Conservation (phyloP, 1,140 invertebrate species). For the Drosophila lacteicornis region DNA sequence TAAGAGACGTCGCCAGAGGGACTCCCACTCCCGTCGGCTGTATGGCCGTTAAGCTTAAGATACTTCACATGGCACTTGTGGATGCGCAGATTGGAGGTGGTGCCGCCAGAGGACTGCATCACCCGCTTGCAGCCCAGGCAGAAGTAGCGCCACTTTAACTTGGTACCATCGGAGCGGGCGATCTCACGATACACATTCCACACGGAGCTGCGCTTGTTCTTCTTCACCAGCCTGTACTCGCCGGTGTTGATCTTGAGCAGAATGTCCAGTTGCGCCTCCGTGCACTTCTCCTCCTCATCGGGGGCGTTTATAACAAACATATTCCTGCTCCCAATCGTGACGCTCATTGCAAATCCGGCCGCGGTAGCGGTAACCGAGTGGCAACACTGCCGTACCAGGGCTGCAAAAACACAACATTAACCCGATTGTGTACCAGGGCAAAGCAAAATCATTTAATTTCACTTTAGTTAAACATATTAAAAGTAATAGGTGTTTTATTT, state of each 20-base stretch:
- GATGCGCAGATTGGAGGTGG: conserved; percentile 68
- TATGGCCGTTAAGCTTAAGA: conserved; percentile 44
- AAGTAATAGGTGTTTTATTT: too few relatives aligned
- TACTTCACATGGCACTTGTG: conserved; percentile 69
- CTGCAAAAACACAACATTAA: not conserved
- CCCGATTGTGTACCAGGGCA: not conserved
- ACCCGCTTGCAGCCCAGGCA: conserved; percentile 65
- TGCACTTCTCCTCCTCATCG: conserved; percentile 63
- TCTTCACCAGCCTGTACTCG: conserved; percentile 64
- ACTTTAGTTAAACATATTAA: too few relatives aligned
- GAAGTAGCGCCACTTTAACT: conserved; percentile 64
- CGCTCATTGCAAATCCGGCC: conserved; percentile 10
- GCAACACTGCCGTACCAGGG: not conserved
- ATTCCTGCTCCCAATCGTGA: conserved; percentile 5
- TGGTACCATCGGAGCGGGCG: conserved; percentile 55
- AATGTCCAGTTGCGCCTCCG: conserved; percentile 66
- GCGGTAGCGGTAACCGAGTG: conserved; percentile 3
- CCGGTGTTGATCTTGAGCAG: conserved; percentile 66
- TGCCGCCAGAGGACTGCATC: conserved; percentile 72
- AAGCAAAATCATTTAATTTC: not conserved
- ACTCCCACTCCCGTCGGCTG: not conserved
- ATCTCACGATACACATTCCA: conserved; percentile 73
- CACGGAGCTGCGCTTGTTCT: conserved; percentile 67
- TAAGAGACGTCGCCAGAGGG: not conserved
- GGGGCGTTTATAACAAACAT: conserved; percentile 46